Evolutionary conservation across 1,140 invertebrate species (phyloP).

Genomic region (Dendrolimus punctatus): DNA sequence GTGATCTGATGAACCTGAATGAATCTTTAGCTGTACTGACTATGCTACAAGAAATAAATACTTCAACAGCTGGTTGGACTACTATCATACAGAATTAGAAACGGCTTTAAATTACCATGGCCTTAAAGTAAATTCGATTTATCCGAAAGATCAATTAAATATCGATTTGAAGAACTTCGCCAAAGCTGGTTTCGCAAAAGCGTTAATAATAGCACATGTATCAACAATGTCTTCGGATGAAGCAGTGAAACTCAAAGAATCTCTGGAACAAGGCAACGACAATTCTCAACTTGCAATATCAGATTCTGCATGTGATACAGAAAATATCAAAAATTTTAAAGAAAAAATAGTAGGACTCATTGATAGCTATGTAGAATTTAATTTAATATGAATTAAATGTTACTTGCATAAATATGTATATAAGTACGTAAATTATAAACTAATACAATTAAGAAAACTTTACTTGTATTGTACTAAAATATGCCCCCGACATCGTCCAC

Average conservation of each 20-base stretch:
- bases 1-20: slow-evolving; percentile 17
- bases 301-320: no score
- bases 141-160: slow-evolving; percentile 19
- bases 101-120: slow-evolving; percentile 9
- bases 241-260: background rate
- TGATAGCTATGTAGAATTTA: no score
- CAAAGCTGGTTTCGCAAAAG: slow-evolving; percentile 1
- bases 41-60: slow-evolving; percentile 11
- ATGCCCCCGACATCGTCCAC: no score
- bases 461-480: no score
- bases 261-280: no score
- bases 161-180: slow-evolving; percentile 17
- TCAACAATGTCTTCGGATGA: background rate
- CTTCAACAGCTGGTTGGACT: slow-evolving; percentile 19
- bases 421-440: no score
- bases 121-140: slow-evolving; percentile 13
- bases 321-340: no score
- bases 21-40: slow-evolving; percentile 22
- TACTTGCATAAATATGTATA: no score
- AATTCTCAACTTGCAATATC: no score
- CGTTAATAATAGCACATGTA: slow-evolving; percentile 3
- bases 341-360: no score
- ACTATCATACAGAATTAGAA: slow-evolving; percentile 17
- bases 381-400: no score
- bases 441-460: no score